Conservation (phyloP, 2,113 vertebrate genomes). For the Ctenodactylus gundi region DNA sequence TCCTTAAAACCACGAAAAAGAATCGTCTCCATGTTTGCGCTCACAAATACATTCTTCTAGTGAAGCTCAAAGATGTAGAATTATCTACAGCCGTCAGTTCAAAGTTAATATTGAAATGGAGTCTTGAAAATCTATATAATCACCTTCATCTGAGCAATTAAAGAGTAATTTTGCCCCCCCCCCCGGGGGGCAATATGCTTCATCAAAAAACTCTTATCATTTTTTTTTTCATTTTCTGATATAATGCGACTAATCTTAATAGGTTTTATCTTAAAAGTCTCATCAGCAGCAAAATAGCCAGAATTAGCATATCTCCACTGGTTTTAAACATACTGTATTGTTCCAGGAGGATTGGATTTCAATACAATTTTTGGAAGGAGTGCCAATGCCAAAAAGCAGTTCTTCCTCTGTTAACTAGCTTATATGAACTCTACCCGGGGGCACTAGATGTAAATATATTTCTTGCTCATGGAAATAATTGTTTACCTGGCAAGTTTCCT, state of each 20-base stretch:
- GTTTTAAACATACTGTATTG: slow-evolving; percentile 64
- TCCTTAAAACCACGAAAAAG: slow-evolving; percentile 46
- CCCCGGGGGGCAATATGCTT: slow-evolving; percentile 48
- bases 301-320: slow-evolving; percentile 71
- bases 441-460: slow-evolving; percentile 38
- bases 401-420: slow-evolving; percentile 65
- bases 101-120: slow-evolving; percentile 52
- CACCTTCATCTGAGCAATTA: slow-evolving; percentile 28
- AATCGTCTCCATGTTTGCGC: not conserved
- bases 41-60: not conserved
- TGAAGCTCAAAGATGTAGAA: slow-evolving; percentile 41
- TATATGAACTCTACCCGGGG: slow-evolving; percentile 57
- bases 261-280: slow-evolving; percentile 48
- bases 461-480: slow-evolving; percentile 31
- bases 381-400: slow-evolving; percentile 45
- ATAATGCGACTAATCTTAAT: slow-evolving; percentile 61
- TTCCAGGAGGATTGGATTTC: slow-evolving; percentile 20
- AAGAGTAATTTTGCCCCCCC: slow-evolving; percentile 63
- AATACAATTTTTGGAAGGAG: slow-evolving; percentile 45
- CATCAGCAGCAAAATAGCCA: slow-evolving; percentile 64
- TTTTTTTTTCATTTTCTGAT: slow-evolving; percentile 50
- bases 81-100: slow-evolving; percentile 50
- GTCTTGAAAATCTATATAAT: slow-evolving; percentile 53
- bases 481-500: not conserved
- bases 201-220: slow-evolving; percentile 63